phyloP scores from a whole-genome alignment of 2,888 invertebrate genomes.

The Brachyptera putata region DNA sequence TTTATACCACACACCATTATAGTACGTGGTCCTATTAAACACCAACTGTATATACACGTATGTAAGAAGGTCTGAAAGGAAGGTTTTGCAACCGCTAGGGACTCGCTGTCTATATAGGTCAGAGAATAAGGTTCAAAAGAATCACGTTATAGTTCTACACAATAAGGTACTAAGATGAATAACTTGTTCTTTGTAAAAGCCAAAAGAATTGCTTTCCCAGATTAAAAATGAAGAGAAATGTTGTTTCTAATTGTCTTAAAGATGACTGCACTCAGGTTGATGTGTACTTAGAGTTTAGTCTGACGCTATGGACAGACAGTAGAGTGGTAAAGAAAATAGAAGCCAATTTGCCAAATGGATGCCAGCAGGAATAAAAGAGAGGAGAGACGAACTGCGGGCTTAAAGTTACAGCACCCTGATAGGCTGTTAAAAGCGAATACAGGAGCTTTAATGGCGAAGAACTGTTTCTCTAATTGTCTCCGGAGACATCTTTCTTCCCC shows the following conservation, averaged over 20 bases:
- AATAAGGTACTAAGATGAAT: too few relatives aligned
- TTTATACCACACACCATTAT: slow-evolving; percentile 1
- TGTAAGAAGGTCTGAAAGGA: too few relatives aligned
- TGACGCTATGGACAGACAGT: neutral
- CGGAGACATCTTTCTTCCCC: neutral
- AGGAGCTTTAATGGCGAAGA: slow-evolving; percentile 11
- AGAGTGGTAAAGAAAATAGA: slow-evolving; percentile 3
- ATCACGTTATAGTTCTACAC: too few relatives aligned
- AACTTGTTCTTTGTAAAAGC: too few relatives aligned
- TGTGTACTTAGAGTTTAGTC: neutral
- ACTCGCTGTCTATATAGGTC: too few relatives aligned
- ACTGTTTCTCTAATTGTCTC: slow-evolving; percentile 19
- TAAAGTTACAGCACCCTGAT: neutral
- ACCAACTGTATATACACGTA: too few relatives aligned
- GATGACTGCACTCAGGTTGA: slow-evolving; percentile 12
- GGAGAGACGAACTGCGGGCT: neutral
- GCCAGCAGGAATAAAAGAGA: neutral
- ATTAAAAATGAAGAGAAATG: slow-evolving; percentile 8
- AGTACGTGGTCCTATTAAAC: too few relatives aligned
- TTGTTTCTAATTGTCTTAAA: neutral
- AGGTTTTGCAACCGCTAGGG: too few relatives aligned
- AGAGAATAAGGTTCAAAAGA: too few relatives aligned
- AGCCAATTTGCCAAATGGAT: slow-evolving; percentile 21
- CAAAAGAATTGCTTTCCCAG: too few relatives aligned
- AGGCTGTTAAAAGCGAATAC: too few relatives aligned